A percentile compares a stretch with the other conserved stretches of the same genome.
These are phyloP conservation scores for Cremastinae sp. DNA, from an alignment of 2,888 invertebrate species.

Conservation along the genomic window DNA sequence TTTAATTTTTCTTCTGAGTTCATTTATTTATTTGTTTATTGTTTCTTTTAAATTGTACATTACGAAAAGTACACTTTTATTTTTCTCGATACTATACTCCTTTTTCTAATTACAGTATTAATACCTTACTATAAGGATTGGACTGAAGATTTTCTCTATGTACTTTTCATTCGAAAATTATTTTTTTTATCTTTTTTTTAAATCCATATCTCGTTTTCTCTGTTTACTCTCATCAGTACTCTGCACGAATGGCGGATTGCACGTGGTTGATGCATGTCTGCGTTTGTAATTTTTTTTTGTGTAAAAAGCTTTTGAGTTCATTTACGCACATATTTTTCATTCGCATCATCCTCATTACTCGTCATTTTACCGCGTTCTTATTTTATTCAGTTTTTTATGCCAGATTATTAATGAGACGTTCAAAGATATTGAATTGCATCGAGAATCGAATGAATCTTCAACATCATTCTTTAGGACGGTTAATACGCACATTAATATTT, in stretches of 20 bases:
- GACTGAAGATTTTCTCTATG: slow-evolving; percentile 78
- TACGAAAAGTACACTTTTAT: slow-evolving; percentile 53
- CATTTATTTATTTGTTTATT: slow-evolving; percentile 52
- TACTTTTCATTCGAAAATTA: slow-evolving; percentile 73
- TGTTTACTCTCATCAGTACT: slow-evolving; percentile 60
- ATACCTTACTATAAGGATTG: slow-evolving; percentile 80
- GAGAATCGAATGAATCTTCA: not conserved
- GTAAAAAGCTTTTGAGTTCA: slow-evolving; percentile 34
- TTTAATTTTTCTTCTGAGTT: slow-evolving; percentile 49
- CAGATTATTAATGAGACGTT: no score
- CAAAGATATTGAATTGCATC: no score
- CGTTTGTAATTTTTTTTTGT: slow-evolving; percentile 38
- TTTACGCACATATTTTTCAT: slow-evolving; percentile 16
- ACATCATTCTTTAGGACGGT: no score
- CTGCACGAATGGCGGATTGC: slow-evolving; percentile 64
- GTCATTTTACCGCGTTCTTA: slow-evolving; percentile 3
- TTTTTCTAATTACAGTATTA: slow-evolving; percentile 73
- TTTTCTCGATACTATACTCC: slow-evolving; percentile 62
- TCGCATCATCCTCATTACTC: not conserved
- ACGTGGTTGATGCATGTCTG: slow-evolving; percentile 65
- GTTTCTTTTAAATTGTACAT: slow-evolving; percentile 52
- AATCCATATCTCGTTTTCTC: slow-evolving; percentile 62
- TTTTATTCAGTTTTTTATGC: not conserved
- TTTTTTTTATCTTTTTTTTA: slow-evolving; percentile 63
- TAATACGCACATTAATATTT: no score